Evolutionary conservation across 2,888 invertebrate genomes (phyloP).

Genomic region (Cephus runcator): DNA sequence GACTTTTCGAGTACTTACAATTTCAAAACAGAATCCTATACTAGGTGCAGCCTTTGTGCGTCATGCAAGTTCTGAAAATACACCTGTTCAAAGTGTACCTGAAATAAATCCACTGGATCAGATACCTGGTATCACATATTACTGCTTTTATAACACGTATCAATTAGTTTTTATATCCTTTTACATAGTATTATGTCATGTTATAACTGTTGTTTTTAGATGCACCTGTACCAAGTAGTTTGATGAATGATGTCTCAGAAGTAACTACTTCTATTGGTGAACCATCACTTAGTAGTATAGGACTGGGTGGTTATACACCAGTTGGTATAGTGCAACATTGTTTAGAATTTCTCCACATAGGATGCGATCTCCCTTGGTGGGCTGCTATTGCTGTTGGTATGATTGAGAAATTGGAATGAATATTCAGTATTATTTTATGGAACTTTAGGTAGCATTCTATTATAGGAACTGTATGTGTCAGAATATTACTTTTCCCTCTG

Average conservation of each 20-base stretch:
- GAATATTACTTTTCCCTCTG: conserved; percentile 84
- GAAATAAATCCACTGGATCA: conserved; percentile 28
- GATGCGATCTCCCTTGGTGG: conserved; percentile 93
- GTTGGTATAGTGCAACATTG: conserved; percentile 83
- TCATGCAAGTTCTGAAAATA: conserved; percentile 31
- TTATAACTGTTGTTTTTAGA: conserved; percentile 30
- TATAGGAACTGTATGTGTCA: conserved; percentile 77
- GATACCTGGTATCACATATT: conserved; percentile 44
- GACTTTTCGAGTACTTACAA: conserved; percentile 10
- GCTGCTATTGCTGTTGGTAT: conserved; percentile 80
- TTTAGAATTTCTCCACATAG: conserved; percentile 86
- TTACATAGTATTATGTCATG: background rate
- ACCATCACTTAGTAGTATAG: conserved; percentile 82
- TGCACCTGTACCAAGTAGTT: conserved; percentile 47
- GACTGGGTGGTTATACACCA: conserved; percentile 86
- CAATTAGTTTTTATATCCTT: too few relatives aligned
- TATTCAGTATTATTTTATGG: background rate
- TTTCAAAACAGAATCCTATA: conserved; percentile 27
- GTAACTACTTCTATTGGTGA: conserved; percentile 69
- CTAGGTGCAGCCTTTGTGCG: conserved; percentile 36
- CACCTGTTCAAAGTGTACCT: background rate
- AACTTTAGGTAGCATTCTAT: background rate
- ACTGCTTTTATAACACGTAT: background rate
- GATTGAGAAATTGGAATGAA: too few relatives aligned
- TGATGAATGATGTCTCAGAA: conserved; percentile 29